Evolutionary conservation across 2,113 vertebrate genomes (phyloP).

Genomic region (Oreocharis arfaki): DNA sequence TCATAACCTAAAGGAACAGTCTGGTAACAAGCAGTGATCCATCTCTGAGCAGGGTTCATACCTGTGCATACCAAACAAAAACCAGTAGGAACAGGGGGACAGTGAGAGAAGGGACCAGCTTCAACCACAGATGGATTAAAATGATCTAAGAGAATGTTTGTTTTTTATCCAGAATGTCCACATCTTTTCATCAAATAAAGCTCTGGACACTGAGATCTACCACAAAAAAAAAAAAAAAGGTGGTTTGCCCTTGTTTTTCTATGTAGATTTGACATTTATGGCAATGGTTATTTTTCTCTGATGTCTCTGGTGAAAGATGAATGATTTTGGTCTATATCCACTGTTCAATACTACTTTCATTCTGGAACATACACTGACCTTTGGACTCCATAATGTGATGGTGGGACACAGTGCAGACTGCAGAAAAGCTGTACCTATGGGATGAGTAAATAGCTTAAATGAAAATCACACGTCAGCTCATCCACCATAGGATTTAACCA

Average conservation of each 20-base stretch:
- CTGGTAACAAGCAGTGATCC: background rate
- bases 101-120: background rate
- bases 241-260: background rate
- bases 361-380: background rate
- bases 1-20: background rate
- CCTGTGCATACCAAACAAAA: background rate
- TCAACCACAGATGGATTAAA: background rate
- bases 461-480: background rate
- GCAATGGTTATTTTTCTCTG: background rate
- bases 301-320: background rate
- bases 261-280: background rate
- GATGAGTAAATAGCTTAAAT: background rate
- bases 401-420: background rate
- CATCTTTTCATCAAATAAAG: background rate
- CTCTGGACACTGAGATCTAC: background rate
- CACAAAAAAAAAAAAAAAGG: background rate
- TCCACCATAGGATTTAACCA: background rate
- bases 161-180: background rate
- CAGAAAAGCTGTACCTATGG: background rate
- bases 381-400: background rate
- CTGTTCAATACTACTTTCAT: background rate
- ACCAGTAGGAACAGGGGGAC: fast-evolving
- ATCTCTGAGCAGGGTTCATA: background rate
- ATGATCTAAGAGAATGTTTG: background rate
- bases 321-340: background rate